A percentile compares a stretch with the other conserved stretches of the same genome.
These are phyloP conservation scores for Galleria mellonella DNA, from an alignment of 1,140 invertebrate genomes.

Conservation along the genomic window DNA sequence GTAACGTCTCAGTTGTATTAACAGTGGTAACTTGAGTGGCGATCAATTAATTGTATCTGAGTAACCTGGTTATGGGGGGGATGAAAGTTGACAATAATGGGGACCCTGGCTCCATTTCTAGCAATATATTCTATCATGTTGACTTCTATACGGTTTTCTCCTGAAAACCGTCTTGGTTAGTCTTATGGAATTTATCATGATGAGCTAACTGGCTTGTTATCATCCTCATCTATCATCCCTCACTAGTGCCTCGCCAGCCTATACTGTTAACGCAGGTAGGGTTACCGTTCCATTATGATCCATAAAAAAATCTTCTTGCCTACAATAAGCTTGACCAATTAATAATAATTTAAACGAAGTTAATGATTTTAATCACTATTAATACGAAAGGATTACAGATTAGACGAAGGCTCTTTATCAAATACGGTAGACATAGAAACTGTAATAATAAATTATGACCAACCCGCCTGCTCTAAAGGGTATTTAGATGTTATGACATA, in stretches of 20 bases:
- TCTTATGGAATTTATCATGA: too few species aligned
- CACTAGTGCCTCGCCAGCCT: too few species aligned
- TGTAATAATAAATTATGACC: constrained; percentile 47
- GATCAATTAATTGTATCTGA: constrained; percentile 25
- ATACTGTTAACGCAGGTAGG: too few species aligned
- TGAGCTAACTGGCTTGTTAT: too few species aligned
- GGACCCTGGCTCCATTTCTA: too few species aligned
- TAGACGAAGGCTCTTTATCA: constrained; percentile 32
- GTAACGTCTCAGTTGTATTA: constrained; percentile 69
- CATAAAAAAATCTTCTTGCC: too few species aligned
- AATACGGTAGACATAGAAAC: constrained; percentile 20
- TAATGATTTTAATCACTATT: constrained; percentile 45
- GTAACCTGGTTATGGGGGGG: too few species aligned
- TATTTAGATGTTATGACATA: constrained; percentile 31
- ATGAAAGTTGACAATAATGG: too few species aligned
- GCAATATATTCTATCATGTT: too few species aligned
- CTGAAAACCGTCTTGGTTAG: constrained; percentile 62
- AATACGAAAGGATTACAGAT: constrained; percentile 31
- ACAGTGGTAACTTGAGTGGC: constrained; percentile 61
- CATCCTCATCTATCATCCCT: too few species aligned
- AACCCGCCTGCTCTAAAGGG: constrained; percentile 16
- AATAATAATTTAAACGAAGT: constrained; percentile 54
- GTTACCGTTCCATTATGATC: too few species aligned
- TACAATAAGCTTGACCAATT: constrained; percentile 42
- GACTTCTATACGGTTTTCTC: constrained; percentile 38